Evolutionary conservation across 2,888 invertebrate genomes (phyloP), one percentile per base, ranked within the genome.

Genomic region (Laspeyria flexula): DNA sequence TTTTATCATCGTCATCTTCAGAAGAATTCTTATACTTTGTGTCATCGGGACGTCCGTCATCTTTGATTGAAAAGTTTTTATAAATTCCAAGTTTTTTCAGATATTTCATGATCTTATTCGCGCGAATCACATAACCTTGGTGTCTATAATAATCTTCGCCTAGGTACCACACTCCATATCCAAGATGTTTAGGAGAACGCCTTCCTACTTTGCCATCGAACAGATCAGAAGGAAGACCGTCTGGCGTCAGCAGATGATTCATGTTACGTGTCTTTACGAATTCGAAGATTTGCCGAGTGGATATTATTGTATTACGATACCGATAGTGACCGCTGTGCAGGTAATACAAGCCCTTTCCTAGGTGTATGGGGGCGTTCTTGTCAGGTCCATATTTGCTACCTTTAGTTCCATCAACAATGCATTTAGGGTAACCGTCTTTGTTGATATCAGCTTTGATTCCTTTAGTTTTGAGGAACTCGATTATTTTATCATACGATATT

Each of bases 301-400:
- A 2, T 18, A 37, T 37, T 4, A 52, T 43, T n/a, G 42, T 2
- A 29, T 46, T 45, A 15, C 29, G 42, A 16, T 42, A 52, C n/a
- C 18, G 31, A 31, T 42, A 25, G 10, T 33, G 16, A 2, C 45
- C 45, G n/a, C 33, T 23, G 1, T 41, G 41, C 7, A 42, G 9
- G 30, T 33, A 52, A 33, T 31, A 11, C 9, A 52, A 42, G 11
- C 11, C 21, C 1, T 33, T 11, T 21, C 45, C 51, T 21, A 42
- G 31, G 18, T 45, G 12, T 5, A 45, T n/a, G 9, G 45, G 45
- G 7, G 34, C 40, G 11, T 41, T 29, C 0, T 4, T 13, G 6
- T 31, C 9, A 33, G 25, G 10, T 16, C 6, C 25, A 16, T 9
- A 3, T 25, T 0, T 4, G 10, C 25, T 16, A 9, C 23, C 6